Evolutionary conservation across 2,113 vertebrate species (phyloP).

Genomic region (Laticauda laticaudata): DNA sequence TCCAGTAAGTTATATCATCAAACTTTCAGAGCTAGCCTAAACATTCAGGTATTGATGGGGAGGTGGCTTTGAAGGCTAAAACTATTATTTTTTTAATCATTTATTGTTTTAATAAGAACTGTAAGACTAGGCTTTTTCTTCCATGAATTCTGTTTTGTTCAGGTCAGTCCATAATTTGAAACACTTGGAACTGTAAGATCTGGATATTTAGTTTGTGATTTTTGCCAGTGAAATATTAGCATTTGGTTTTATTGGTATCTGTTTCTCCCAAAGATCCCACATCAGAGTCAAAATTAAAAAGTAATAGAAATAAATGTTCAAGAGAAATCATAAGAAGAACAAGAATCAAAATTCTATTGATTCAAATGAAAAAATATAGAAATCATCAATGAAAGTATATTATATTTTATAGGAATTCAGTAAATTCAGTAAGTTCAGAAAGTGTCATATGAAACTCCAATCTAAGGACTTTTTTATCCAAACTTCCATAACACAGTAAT

Average conservation of each 20-base stretch:
- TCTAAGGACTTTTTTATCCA: not conserved
- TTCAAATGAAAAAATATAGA: not conserved
- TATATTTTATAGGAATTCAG: not conserved
- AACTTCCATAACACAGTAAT: not conserved
- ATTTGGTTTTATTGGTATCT: not conserved
- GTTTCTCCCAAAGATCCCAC: not conserved
- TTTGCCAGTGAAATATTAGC: not conserved
- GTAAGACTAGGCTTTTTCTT: not conserved
- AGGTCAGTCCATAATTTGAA: not conserved
- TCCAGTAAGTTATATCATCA: constrained; percentile 53
- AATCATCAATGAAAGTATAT: not conserved
- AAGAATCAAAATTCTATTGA: not conserved
- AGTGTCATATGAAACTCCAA: not conserved
- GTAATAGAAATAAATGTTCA: not conserved
- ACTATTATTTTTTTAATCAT: constrained; percentile 15
- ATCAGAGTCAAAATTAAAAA: not conserved
- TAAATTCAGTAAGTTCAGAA: not conserved
- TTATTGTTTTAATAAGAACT: constrained; percentile 31
- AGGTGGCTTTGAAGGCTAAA: not conserved
- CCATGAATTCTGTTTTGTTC: not conserved
- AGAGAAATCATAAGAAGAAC: not conserved
- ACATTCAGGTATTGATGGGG: constrained; percentile 37
- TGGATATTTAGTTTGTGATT: not conserved
- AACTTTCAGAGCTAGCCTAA: constrained; percentile 44
- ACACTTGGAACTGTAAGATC: not conserved